Conservation (phyloP, 2,888 invertebrate genomes). For the Formica aserva region DNA sequence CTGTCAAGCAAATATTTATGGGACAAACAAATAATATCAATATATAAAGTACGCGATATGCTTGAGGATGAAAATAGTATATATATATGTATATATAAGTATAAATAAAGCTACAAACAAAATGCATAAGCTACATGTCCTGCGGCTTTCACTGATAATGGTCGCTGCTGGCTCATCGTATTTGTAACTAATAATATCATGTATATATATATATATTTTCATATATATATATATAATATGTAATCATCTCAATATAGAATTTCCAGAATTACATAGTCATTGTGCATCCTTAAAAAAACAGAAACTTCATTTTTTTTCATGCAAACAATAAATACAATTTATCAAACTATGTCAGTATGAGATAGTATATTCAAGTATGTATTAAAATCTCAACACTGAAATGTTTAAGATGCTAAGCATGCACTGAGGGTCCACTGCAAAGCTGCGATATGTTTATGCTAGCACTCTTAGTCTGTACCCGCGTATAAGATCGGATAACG, state of each 20-base stretch:
- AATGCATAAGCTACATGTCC: conserved; percentile 70
- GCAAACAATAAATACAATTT: conserved; percentile 78
- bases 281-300: conserved; percentile 85
- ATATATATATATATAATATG: conserved; percentile 34
- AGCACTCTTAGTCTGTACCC: conserved; percentile 42
- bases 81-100: conserved; percentile 34
- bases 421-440: conserved; percentile 73
- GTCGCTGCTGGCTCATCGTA: conserved; percentile 85
- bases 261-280: conserved; percentile 85
- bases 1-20: conserved; percentile 78
- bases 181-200: conserved; percentile 72
- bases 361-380: conserved; percentile 41
- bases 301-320: conserved; percentile 81
- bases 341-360: conserved; percentile 67
- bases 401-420: conserved; percentile 68
- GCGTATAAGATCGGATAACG: conserved; percentile 35
- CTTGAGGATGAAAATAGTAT: conserved; percentile 67
- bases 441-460: conserved; percentile 66
- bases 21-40: conserved; percentile 78
- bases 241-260: conserved; percentile 71
- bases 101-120: conserved; percentile 66
- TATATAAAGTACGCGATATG: conserved; percentile 71
- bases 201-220: conserved; percentile 44
- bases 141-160: conserved; percentile 85
- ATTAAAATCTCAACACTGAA: conserved; percentile 60